These are phyloP conservation scores for Drosophila pruinosa DNA, from an alignment of 1,140 invertebrate genomes.

Conservation along the genomic window DNA sequence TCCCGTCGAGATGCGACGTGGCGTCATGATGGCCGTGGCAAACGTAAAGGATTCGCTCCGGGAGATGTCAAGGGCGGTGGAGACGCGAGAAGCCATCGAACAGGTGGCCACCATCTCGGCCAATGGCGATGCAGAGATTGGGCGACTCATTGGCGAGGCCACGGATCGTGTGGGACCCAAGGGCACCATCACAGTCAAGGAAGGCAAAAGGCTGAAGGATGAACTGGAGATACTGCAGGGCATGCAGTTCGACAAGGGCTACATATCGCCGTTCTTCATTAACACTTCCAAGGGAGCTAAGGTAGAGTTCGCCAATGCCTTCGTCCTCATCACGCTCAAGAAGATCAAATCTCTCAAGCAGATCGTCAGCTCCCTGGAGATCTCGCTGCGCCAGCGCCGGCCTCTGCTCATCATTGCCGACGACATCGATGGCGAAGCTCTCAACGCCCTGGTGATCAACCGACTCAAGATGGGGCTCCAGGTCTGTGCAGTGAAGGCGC, in stretches of 20 bases:
- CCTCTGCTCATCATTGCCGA: conserved; percentile 98
- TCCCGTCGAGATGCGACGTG: conserved; percentile 97
- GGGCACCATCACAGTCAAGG: conserved; percentile 99
- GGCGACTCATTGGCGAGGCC: conserved; percentile 96
- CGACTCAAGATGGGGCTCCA: conserved; percentile 97
- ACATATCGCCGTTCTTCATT: conserved; percentile 99
- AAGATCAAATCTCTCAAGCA: conserved; percentile 98
- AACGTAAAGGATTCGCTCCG: conserved; percentile 94
- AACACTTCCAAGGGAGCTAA: conserved; percentile 98
- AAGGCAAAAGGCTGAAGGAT: conserved; percentile 98
- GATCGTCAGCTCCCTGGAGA: conserved; percentile 97
- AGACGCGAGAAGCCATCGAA: conserved; percentile 98
- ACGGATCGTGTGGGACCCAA: conserved; percentile 98
- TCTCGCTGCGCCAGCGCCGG: conserved; percentile 95
- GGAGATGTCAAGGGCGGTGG: conserved; percentile 94
- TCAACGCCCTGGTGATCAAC: conserved; percentile 98
- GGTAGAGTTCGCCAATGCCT: conserved; percentile 98
- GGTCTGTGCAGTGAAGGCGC: conserved; percentile 99
- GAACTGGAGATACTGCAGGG: conserved; percentile 99
- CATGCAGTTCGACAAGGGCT: conserved; percentile 99
- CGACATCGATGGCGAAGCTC: conserved; percentile 98
- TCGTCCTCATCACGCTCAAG: conserved; percentile 97
- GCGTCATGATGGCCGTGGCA: conserved; percentile 98
- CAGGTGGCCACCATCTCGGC: conserved; percentile 99
- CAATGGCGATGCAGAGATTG: conserved; percentile 96